These are phyloP conservation scores for Aporrectodea caliginosa DNA, from an alignment of 1,140 invertebrate genomes.

Conservation along the genomic window DNA sequence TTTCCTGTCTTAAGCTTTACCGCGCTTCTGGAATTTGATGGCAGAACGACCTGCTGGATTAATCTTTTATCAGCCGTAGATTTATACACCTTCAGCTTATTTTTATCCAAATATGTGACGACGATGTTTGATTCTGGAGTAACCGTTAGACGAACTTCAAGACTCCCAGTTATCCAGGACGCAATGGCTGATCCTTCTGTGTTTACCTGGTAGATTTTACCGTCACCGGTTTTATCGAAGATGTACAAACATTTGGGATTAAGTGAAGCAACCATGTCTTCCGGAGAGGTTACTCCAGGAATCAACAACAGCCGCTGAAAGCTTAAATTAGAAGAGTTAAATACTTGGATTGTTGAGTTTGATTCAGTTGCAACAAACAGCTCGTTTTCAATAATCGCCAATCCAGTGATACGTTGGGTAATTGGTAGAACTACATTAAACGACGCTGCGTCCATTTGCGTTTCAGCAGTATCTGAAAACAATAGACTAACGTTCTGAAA, in stretches of 20 bases:
- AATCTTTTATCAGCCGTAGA: too few species aligned
- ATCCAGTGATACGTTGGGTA: not conserved
- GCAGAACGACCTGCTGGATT: too few species aligned
- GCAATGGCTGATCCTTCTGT: not conserved
- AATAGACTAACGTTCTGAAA: too few species aligned
- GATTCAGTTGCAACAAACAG: not conserved
- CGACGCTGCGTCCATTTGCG: too few species aligned
- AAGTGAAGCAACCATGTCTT: not conserved
- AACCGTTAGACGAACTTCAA: too few species aligned
- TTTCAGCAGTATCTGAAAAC: too few species aligned
- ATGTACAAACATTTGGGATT: not conserved
- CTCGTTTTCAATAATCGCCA: not conserved
- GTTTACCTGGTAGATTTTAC: not conserved
- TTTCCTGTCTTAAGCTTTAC: too few species aligned
- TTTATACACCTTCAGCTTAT: too few species aligned
- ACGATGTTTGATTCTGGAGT: too few species aligned
- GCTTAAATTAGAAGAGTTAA: not conserved
- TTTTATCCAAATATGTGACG: too few species aligned
- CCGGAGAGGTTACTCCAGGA: not conserved
- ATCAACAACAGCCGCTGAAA: not conserved
- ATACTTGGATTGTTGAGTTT: not conserved
- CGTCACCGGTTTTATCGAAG: not conserved
- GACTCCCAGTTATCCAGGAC: not conserved
- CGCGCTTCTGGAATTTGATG: too few species aligned
- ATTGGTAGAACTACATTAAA: too few species aligned